These are phyloP conservation scores for Taenaris catops DNA, from an alignment of 2,888 invertebrate genomes.

Conservation along the genomic window DNA sequence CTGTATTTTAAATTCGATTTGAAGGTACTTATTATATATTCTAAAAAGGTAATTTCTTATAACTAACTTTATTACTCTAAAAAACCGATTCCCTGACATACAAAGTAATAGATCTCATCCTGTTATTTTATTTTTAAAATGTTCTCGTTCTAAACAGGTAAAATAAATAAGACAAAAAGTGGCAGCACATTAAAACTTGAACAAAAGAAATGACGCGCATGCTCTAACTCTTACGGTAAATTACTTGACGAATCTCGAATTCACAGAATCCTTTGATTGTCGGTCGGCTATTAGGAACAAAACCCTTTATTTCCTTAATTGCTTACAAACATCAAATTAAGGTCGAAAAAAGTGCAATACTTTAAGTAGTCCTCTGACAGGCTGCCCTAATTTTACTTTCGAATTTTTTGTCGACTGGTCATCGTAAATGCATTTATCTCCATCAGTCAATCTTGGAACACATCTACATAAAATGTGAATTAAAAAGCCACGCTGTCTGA, in stretches of 20 bases:
- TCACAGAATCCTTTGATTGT: conserved; percentile 3
- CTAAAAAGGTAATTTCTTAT: no score
- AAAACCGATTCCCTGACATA: no score
- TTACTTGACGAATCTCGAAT: conserved; percentile 2
- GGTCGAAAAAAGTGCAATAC: conserved; percentile 39
- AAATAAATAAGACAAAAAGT: no score
- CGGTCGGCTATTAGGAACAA: conserved; percentile 6
- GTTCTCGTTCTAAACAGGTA: no score
- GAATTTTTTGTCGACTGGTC: conserved; percentile 41
- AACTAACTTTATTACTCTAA: no score
- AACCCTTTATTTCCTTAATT: conserved; percentile 40
- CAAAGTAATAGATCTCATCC: no score
- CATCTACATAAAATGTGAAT: conserved; percentile 20
- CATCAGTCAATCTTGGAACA: conserved; percentile 39
- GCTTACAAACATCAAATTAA: conserved; percentile 40
- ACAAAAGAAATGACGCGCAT: background rate
- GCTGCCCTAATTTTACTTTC: conserved; percentile 55
- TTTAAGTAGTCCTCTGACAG: conserved; percentile 41
- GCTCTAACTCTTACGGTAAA: background rate
- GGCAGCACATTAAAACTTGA: no score
- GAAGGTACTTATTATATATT: no score
- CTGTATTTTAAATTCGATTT: no score
- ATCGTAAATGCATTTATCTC: conserved; percentile 55
- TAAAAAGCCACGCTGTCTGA: conserved; percentile 12
- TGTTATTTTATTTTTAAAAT: no score